These are phyloP conservation scores for Proteles cristata DNA, from an alignment of 2,113 vertebrate species.

Conservation along the genomic window DNA sequence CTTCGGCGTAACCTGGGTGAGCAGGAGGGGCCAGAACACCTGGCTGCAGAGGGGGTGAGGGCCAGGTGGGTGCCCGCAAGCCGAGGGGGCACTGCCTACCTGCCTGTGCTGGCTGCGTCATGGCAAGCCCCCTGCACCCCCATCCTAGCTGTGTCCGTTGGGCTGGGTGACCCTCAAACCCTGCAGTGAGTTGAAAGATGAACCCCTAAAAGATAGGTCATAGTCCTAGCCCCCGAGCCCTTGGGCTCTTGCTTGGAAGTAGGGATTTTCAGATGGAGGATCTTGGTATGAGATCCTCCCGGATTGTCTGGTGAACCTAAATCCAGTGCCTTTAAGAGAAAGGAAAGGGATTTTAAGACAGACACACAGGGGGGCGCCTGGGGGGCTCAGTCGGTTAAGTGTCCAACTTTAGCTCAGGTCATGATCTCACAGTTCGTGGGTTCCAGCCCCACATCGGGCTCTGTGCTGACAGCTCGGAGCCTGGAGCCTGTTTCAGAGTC, in stretches of 20 bases:
- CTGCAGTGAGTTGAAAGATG: no score
- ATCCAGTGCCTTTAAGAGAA: not conserved
- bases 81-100: rapidly evolving
- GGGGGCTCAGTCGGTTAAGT: no score
- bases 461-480: no score
- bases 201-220: no score
- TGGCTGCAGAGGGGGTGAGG: rapidly evolving
- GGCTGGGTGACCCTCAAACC: not conserved
- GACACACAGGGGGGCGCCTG: not conserved
- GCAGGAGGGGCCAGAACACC: not conserved
- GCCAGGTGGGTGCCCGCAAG: not conserved
- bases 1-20: rapidly evolving
- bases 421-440: no score
- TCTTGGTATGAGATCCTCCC: not conserved
- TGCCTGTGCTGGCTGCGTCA: no score
- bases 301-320: not conserved
- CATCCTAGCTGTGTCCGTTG: not conserved
- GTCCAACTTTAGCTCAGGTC: no score
- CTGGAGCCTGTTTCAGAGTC: no score
- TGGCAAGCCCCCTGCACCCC: not conserved
- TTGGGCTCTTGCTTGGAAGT: not conserved
- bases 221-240: not conserved
- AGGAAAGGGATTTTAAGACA: not conserved
- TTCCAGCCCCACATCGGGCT: no score
- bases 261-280: not conserved